Percentiles rank a stretch among this genome's conserved stretches.
These are phyloP conservation scores for Pangasianodon hypophthalmus DNA, from an alignment of 2,113 vertebrate species.

Conservation along the genomic window DNA sequence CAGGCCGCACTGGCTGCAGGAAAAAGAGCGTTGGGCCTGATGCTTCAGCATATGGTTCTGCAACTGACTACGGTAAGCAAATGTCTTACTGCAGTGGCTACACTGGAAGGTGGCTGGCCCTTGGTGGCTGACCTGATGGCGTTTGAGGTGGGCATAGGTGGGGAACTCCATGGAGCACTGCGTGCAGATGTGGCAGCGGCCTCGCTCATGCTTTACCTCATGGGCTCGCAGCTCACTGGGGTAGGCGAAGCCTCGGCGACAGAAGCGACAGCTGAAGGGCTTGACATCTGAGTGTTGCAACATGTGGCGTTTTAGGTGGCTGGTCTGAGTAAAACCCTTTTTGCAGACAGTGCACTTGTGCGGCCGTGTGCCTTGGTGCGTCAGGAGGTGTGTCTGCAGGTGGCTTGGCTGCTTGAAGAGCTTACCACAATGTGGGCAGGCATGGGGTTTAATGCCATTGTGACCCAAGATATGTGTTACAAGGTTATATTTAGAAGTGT, in stretches of 20 bases:
- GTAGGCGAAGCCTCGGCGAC: conserved; percentile 93
- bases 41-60: conserved; percentile 98
- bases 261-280: conserved; percentile 97
- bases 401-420: conserved; percentile 99
- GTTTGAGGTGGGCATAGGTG: conserved; percentile 90
- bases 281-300: conserved; percentile 93
- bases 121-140: conserved; percentile 92
- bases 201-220: conserved; percentile 93
- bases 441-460: conserved; percentile 96
- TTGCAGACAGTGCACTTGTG: conserved; percentile 96
- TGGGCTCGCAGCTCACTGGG: conserved; percentile 95
- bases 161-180: conserved; percentile 95
- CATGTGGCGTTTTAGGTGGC: conserved; percentile 99
- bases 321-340: conserved; percentile 98
- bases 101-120: conserved; percentile 94
- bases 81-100: conserved; percentile 92
- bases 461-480: conserved; percentile 98
- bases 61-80: conserved; percentile 96
- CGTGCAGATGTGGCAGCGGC: conserved; percentile 93
- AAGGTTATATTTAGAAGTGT: conserved; percentile 99
- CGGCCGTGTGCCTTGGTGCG: conserved; percentile 93
- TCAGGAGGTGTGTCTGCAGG: conserved; percentile 97
- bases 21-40: conserved; percentile 89
- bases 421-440: conserved; percentile 94
- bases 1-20: conserved; percentile 89